Conservation (phyloP, 1,140 invertebrate species). For the Heliothis subflexa region DNA sequence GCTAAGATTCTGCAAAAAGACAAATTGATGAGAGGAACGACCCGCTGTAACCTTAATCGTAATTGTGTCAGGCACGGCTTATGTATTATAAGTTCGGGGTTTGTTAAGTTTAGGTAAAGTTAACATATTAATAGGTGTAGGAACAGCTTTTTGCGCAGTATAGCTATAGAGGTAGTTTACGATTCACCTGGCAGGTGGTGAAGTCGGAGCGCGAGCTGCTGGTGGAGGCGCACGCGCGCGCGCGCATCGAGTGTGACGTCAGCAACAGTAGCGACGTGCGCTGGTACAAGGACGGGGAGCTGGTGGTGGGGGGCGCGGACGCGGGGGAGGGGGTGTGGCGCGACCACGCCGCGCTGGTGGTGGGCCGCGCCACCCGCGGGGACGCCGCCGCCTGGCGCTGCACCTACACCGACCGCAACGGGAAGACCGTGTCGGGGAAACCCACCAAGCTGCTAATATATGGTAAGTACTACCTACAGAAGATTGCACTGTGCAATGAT, state of each 20-base stretch:
- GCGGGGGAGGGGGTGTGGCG: slow-evolving; percentile 63
- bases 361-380: slow-evolving; percentile 70
- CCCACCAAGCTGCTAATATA: slow-evolving; percentile 74
- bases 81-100: too few species aligned
- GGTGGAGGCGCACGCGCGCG: slow-evolving; percentile 72
- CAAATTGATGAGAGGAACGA: too few species aligned
- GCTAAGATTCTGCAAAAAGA: too few species aligned
- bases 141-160: too few species aligned
- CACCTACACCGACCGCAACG: slow-evolving; percentile 61
- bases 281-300: slow-evolving; percentile 81
- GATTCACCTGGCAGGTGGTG: slow-evolving; percentile 52
- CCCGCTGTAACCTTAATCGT: too few species aligned
- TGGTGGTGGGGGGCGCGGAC: slow-evolving; percentile 44
- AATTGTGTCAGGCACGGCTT: too few species aligned
- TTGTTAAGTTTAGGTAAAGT: too few species aligned
- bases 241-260: slow-evolving; percentile 74
- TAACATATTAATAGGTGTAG: too few species aligned
- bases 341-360: slow-evolving; percentile 62
- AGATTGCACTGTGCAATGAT: not conserved
- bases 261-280: slow-evolving; percentile 71
- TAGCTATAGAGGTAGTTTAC: too few species aligned
- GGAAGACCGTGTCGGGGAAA: slow-evolving; percentile 63
- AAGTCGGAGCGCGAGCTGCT: slow-evolving; percentile 72
- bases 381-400: slow-evolving; percentile 79
- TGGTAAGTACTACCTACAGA: slow-evolving; percentile 54